A percentile compares a stretch with the other conserved stretches of the same genome.
phyloP scores from a whole-genome alignment of 2,888 invertebrate genomes.

The Nephrotoma guestfalica region DNA sequence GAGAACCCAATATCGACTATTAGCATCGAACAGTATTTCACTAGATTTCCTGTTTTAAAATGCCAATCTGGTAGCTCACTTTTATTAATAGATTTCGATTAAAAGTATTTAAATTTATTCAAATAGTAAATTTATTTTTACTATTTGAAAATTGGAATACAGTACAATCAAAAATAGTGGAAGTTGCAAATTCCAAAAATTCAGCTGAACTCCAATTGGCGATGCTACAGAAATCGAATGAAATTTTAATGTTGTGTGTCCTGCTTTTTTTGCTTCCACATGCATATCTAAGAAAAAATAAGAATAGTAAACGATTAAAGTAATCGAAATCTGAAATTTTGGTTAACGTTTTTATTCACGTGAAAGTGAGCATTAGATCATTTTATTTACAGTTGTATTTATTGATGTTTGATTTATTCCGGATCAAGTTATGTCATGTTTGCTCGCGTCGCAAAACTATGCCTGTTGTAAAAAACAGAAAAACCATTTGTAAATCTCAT shows the following conservation, averaged over 20 bases:
- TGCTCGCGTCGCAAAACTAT: no score
- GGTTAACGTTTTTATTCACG: no score
- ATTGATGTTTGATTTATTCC: no score
- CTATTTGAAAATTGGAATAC: background rate
- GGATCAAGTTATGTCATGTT: no score
- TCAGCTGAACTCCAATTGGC: background rate
- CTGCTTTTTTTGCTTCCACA: background rate
- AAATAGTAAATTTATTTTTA: no score
- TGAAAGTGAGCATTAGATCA: background rate
- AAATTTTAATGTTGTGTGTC: background rate
- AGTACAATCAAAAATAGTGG: background rate
- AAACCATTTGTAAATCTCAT: no score
- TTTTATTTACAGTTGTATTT: no score
- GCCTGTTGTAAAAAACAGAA: no score
- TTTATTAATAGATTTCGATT: background rate
- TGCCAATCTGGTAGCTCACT: background rate
- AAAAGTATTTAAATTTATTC: background rate
- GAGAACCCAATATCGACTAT: background rate
- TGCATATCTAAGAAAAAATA: background rate
- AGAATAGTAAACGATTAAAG: background rate
- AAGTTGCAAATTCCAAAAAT: background rate
- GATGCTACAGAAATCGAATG: background rate
- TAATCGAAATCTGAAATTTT: background rate
- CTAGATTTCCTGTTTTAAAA: background rate
- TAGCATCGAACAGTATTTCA: background rate